These are phyloP conservation scores for Corvus hawaiiensis DNA, from an alignment of 2,113 vertebrate genomes.

Conservation along the genomic window DNA sequence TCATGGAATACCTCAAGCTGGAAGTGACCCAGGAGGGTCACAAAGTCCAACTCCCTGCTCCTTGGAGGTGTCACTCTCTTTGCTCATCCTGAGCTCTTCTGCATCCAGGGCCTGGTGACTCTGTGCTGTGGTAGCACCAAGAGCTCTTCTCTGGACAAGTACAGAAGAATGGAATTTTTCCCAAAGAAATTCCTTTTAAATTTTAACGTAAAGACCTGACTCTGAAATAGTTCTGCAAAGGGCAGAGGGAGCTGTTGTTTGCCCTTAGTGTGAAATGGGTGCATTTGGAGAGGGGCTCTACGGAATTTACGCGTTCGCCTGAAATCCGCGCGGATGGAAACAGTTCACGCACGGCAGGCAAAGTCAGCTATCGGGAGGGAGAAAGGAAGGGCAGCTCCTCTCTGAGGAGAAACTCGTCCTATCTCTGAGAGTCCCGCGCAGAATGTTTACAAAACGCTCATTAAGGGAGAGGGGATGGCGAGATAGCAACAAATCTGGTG, in stretches of 20 bases:
- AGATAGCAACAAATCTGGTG: conserved; percentile 93
- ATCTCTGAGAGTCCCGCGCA: conserved; percentile 80
- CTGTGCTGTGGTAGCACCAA: background rate
- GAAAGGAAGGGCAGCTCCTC: conserved; percentile 53
- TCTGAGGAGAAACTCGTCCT: conserved; percentile 74
- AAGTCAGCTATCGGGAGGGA: conserved; percentile 43
- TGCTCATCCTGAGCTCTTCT: background rate
- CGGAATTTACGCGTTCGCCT: background rate
- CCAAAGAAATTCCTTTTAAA: background rate
- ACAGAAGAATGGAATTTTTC: background rate
- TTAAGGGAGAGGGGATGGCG: conserved; percentile 89
- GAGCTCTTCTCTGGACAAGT: background rate
- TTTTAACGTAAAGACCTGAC: background rate
- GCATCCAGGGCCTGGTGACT: background rate
- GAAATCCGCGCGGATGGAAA: background rate
- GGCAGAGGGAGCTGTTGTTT: background rate
- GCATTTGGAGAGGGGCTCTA: background rate
- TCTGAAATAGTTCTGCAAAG: background rate
- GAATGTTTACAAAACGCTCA: conserved; percentile 99
- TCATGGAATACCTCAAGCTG: background rate
- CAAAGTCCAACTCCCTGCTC: background rate
- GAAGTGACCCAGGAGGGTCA: background rate
- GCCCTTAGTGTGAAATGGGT: background rate
- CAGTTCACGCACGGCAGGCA: conserved; percentile 7
- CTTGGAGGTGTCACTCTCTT: background rate